Base-by-base conservation (phyloP, 2,888 invertebrate genomes). In the Romanomermis culicivorax region DNA sequence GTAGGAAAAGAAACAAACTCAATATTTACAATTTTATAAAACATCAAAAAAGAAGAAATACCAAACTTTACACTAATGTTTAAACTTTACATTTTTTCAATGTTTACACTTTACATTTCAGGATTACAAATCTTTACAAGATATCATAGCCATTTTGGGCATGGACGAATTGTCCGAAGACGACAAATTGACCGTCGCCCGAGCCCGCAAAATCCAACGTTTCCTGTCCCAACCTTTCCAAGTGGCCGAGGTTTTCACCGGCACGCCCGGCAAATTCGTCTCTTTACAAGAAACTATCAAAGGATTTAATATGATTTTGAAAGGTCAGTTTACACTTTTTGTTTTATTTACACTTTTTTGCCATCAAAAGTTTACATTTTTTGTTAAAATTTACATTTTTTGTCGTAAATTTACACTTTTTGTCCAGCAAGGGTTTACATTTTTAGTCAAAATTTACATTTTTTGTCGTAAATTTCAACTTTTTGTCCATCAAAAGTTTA, bases 141-240 rank as follows among this genome's bases (percentile, higher is more conserved):
- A 95, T 74, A 95, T 95, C 68, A 95, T 95, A 71, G 93, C 93
- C 60, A 64, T 64, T 52, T 56, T 95, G 77, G 93, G 93, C 74
- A 95, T 95, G 93, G 93, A 95, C 69, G 93, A 93, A 67, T 78
- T 97, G 75, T 93, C 93, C 53, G 95, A 97, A 74, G 95, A 97
- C 65, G 95, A 97, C 73, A 95, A 95, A 73, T 69, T 93, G 68
- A 91, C 88, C 0, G 95, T 95, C 26, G 80, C 91, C 1, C 80
- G 95, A 58, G 95, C 95, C 45, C 80, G 95, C 67, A 97, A 97
- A 76, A 93, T 95, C 71, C 95, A 97, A 74, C 80, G 86, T 68
- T 97, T 95, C 78, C 77, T 95, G 55, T 91, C 91, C 30, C 95
- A 97, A 71, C 95, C 95, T 62, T 97, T 95, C 80, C 84, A 82